Evolutionary conservation across 2,797 vertebrate genomes (phyloP), one percentile per base, ranked within the genome.

Genomic region (Spinibarbus caldwelli): DNA sequence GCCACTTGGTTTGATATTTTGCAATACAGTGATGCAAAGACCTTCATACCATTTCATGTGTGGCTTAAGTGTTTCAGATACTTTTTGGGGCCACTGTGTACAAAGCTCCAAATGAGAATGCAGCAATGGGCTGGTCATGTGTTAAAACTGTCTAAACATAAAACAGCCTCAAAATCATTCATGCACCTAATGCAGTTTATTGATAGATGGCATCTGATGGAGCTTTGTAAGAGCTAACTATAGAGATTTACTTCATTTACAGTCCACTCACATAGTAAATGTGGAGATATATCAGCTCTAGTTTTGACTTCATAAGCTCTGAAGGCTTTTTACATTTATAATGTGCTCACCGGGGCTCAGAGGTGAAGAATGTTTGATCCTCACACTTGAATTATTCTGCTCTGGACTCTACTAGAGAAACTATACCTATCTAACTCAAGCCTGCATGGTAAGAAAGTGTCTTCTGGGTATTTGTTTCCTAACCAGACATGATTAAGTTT

Each of bases 301-400:
- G 36, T 57, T 81, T 81, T 71, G 14, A 71, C 31, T 71, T 62
- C 14, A 43, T 57, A 41, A 71, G 66, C 66, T 54, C 54, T 78
- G n/a, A 62, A 62, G 76, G 76, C 54, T 78, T 78, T 78, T 78
- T 78, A 78, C 76, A 62, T 62, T 78, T 29, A 21, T 43, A 62
- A 78, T 78, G 76, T 62, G 54, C 76, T 78, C 76, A 62, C n/a
- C 2, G 17, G n/a, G 54, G 54, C 76, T 78, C 76, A 78, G 76
- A 62, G 76, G 54, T 62, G 76, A 62, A 62, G 76, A 62, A 62
- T 43, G 38, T 78, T 78, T 78, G 36, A 78, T 78, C 54, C n/a
- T 62, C 76, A 31, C 36, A 62, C 57, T 29, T 62, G 9, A 62
- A 78, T 62, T 78, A 43, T 43, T 78, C 54, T 62, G 54, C n/a